Evolutionary conservation across 1,140 invertebrate genomes (phyloP).

Genomic region (Steinernema feltiae): DNA sequence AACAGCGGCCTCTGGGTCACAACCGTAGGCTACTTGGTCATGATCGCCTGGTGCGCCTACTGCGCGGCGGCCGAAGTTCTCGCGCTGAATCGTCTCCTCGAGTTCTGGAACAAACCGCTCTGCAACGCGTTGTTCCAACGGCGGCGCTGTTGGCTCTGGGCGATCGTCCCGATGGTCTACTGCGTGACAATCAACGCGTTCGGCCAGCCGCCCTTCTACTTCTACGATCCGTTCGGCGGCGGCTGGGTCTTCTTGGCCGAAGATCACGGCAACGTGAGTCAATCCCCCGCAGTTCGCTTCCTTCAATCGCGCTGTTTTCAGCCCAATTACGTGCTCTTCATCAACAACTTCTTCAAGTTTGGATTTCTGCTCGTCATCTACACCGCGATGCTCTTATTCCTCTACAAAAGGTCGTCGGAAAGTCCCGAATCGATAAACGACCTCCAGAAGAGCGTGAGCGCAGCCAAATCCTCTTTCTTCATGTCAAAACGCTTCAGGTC

Average conservation of each 20-base stretch:
- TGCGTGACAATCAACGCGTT: background rate
- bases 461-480: no score
- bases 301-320: no score
- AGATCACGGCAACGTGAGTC: background rate
- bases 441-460: constrained; percentile 3
- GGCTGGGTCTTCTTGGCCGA: background rate
- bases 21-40: background rate
- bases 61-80: background rate
- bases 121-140: background rate
- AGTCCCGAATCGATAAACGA: background rate
- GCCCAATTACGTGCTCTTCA: background rate
- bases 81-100: background rate
- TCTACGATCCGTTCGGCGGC: background rate
- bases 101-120: background rate
- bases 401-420: background rate
- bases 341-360: constrained; percentile 7
- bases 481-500: background rate
- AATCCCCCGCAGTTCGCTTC: no score
- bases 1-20: background rate
- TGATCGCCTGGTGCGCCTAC: background rate
- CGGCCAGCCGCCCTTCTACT: background rate
- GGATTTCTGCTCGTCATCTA: background rate
- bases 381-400: background rate
- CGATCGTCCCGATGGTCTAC: background rate
- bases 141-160: background rate